phyloP scores from a whole-genome alignment of 2,888 invertebrate genomes.

The Drosophila ezoana region DNA sequence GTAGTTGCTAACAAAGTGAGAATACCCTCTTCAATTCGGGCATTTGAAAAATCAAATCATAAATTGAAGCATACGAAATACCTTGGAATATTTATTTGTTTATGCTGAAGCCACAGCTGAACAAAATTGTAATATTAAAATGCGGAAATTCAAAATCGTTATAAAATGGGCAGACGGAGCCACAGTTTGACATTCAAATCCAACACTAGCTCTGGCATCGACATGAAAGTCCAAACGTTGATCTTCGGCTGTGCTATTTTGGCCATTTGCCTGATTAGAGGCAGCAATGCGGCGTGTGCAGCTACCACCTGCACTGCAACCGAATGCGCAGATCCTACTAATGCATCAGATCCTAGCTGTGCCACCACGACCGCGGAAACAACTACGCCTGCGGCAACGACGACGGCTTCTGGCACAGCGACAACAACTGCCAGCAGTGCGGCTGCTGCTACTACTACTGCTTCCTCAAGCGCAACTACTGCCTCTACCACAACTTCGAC shows the following conservation, averaged over 20 bases:
- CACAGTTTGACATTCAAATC: slow-evolving; percentile 2
- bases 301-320: neutral
- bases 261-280: slow-evolving; percentile 9
- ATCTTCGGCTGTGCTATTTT: slow-evolving; percentile 21
- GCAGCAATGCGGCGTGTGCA: slow-evolving; percentile 10
- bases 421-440: neutral
- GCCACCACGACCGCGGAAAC: neutral
- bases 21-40: too few relatives aligned
- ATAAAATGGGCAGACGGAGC: neutral
- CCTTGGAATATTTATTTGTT: too few relatives aligned
- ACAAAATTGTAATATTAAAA: too few relatives aligned
- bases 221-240: slow-evolving; percentile 24
- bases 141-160: neutral
- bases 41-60: too few relatives aligned
- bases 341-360: slow-evolving; percentile 3
- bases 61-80: too few relatives aligned
- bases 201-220: neutral
- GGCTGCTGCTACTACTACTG: neutral
- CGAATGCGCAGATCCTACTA: slow-evolving; percentile 1
- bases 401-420: neutral
- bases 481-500: neutral
- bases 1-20: too few relatives aligned
- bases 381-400: neutral
- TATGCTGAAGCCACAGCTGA: too few relatives aligned
- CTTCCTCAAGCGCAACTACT: neutral